Percentiles rank a stretch among this genome's conserved stretches.
Conservation (phyloP, 2,888 invertebrate genomes). For the Arctia plantaginis region DNA sequence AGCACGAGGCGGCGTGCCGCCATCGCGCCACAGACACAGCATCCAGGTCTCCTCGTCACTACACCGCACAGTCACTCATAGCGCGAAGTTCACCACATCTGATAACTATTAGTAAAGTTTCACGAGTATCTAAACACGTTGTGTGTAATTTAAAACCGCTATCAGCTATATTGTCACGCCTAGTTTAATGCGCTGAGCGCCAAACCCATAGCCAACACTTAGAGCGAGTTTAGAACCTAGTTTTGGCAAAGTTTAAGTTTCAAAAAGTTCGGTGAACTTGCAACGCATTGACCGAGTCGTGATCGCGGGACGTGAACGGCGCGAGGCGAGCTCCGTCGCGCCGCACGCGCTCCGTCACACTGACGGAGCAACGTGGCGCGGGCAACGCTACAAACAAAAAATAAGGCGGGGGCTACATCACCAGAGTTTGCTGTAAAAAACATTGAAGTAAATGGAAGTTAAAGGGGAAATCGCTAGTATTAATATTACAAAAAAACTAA, state of each 20-base stretch:
- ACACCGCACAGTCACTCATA: background rate
- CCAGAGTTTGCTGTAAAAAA: background rate
- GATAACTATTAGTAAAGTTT: background rate
- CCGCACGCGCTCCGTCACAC: slow-evolving; percentile 49
- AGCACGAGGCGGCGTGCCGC: slow-evolving; percentile 76
- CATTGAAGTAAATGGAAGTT: background rate
- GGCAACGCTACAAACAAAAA: background rate
- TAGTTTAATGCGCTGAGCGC: background rate
- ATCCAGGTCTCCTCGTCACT: slow-evolving; percentile 22
- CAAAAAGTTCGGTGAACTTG: slow-evolving; percentile 41
- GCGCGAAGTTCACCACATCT: slow-evolving; percentile 8
- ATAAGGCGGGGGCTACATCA: background rate
- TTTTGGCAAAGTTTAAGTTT: background rate
- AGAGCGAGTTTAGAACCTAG: background rate
- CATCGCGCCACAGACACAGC: slow-evolving; percentile 52
- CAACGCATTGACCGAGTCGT: slow-evolving; percentile 15
- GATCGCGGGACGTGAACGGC: slow-evolving; percentile 3
- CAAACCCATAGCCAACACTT: background rate
- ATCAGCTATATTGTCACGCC: background rate
- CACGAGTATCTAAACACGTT: background rate
- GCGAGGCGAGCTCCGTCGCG: slow-evolving; percentile 23
- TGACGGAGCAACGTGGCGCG: slow-evolving; percentile 30
- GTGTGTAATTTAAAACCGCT: background rate
- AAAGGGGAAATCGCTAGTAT: background rate
- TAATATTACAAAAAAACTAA: background rate